phyloP scores from a whole-genome alignment of 2,888 invertebrate species.

The Sarcophaga rosellei region DNA sequence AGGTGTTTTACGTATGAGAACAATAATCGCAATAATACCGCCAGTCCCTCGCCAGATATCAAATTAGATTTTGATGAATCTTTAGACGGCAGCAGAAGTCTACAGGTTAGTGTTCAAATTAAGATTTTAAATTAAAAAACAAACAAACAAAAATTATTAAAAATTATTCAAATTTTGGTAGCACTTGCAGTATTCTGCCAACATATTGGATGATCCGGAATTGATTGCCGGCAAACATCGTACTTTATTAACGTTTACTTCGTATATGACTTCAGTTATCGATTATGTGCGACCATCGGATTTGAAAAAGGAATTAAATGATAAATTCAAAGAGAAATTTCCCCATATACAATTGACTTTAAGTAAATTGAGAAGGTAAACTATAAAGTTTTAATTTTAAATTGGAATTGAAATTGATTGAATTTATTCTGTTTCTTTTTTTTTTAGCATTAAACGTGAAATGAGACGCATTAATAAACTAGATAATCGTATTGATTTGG shows the following conservation, averaged over 20 bases:
- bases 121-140: no score
- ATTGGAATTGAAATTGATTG: neutral
- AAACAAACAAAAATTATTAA: neutral
- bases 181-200: constrained; percentile 88
- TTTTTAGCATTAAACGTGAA: constrained; percentile 93
- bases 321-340: constrained; percentile 97
- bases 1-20: constrained; percentile 81
- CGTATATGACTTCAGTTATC: constrained; percentile 97
- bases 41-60: constrained; percentile 79
- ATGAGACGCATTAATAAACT: constrained; percentile 95
- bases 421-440: constrained; percentile 8
- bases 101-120: constrained; percentile 68
- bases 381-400: neutral
- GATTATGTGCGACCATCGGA: constrained; percentile 98
- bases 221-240: constrained; percentile 94
- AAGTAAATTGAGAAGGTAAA: constrained; percentile 96
- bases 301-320: constrained; percentile 97
- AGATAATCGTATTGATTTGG: constrained; percentile 91
- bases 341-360: constrained; percentile 96
- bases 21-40: constrained; percentile 78
- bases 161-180: constrained; percentile 47
- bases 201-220: constrained; percentile 96
- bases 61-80: constrained; percentile 79
- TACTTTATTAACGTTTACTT: constrained; percentile 92
- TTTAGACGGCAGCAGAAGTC: constrained; percentile 72